Conservation (phyloP, 1,140 invertebrate genomes). For the Asobara japonica region DNA sequence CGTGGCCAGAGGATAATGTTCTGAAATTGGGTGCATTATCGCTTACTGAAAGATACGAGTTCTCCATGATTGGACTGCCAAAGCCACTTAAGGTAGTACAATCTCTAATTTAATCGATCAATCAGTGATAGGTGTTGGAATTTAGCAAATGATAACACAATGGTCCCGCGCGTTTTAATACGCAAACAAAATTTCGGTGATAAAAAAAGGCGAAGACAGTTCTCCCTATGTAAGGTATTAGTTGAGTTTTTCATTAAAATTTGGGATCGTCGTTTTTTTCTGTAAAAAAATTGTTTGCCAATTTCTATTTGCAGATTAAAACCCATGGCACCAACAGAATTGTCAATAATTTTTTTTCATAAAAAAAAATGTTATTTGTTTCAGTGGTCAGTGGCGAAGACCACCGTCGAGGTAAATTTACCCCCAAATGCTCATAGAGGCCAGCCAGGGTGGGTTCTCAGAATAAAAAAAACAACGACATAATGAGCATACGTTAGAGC, state of each 20-base stretch:
- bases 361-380: background rate
- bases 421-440: conserved; percentile 48
- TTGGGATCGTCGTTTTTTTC: no score
- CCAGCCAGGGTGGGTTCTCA: conserved; percentile 59
- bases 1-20: conserved; percentile 72
- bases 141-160: no score
- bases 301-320: no score
- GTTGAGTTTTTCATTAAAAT: no score
- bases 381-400: conserved; percentile 44
- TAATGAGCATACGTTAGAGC: background rate
- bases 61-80: background rate
- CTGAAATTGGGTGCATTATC: conserved; percentile 62
- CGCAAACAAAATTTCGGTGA: no score
- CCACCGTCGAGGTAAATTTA: conserved; percentile 43
- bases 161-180: no score
- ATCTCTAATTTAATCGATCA: background rate
- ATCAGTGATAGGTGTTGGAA: background rate
- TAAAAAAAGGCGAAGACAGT: no score
- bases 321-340: no score
- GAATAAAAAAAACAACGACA: conserved; percentile 38
- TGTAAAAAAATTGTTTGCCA: background rate
- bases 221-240: no score
- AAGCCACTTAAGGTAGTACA: conserved; percentile 1
- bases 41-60: background rate
- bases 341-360: conserved; percentile 1